These are phyloP conservation scores for Toxotes chatareus DNA, from an alignment of 2,113 vertebrate genomes.

Conservation along the genomic window DNA sequence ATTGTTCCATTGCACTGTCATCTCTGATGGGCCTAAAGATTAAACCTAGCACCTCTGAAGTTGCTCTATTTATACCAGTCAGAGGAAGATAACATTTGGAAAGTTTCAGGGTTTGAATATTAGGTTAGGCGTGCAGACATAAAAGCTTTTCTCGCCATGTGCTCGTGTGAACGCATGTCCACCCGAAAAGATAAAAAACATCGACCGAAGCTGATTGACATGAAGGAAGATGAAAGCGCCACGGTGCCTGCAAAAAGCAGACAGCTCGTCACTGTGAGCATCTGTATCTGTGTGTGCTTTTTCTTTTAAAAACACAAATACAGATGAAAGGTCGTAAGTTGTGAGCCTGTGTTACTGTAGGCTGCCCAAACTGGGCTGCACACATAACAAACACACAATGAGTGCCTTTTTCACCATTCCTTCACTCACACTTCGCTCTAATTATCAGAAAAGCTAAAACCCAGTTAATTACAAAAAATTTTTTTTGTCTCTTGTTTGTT, in stretches of 20 bases:
- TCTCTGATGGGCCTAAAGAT: slow-evolving; percentile 64
- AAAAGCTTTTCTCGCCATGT: slow-evolving; percentile 44
- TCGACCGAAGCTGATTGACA: slow-evolving; percentile 62
- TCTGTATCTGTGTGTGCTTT: slow-evolving; percentile 42
- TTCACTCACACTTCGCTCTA: not conserved
- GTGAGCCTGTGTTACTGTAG: slow-evolving; percentile 8
- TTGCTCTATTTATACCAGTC: slow-evolving; percentile 40
- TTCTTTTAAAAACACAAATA: slow-evolving; percentile 57
- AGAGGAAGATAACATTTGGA: slow-evolving; percentile 39
- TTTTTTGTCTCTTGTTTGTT: not conserved
- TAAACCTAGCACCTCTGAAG: slow-evolving; percentile 59
- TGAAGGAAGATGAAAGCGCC: slow-evolving; percentile 66
- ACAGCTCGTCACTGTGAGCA: slow-evolving; percentile 39
- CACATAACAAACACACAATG: slow-evolving; percentile 12
- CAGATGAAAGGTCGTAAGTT: slow-evolving; percentile 61
- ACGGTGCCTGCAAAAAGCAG: slow-evolving; percentile 31
- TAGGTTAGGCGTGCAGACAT: slow-evolving; percentile 48
- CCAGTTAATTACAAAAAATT: not conserved
- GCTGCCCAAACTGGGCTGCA: slow-evolving; percentile 1
- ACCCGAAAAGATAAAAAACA: slow-evolving; percentile 27
- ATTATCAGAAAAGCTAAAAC: not conserved
- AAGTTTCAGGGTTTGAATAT: slow-evolving; percentile 48
- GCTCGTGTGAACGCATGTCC: slow-evolving; percentile 45
- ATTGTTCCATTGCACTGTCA: slow-evolving; percentile 64
- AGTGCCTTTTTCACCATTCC: not conserved